phyloP scores from a whole-genome alignment of 2,797 vertebrate genomes.

The Pyrocephalus nanus region DNA sequence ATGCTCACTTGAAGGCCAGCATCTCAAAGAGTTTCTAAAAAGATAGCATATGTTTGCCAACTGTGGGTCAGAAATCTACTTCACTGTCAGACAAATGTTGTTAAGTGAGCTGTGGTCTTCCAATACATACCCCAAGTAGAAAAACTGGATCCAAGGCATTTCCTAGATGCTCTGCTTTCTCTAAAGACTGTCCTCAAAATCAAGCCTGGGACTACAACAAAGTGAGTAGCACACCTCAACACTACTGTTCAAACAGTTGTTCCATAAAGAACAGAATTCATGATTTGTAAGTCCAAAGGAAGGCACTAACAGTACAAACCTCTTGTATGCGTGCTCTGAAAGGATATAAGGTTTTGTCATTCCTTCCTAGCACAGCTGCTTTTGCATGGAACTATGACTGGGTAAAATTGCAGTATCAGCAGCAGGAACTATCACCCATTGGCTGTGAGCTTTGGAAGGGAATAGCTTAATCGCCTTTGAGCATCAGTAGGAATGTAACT shows the following conservation, averaged over 20 bases:
- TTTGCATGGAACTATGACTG: neutral
- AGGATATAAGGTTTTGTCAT: neutral
- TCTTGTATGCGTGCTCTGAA: neutral
- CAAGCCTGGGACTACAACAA: neutral
- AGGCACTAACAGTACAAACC: neutral
- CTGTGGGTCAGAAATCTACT: neutral
- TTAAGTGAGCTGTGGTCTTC: neutral
- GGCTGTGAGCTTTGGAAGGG: neutral
- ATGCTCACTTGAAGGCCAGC: neutral
- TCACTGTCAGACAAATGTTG: neutral
- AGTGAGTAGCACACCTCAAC: neutral
- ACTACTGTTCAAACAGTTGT: neutral
- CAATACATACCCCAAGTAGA: accelerated
- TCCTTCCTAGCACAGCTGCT: neutral
- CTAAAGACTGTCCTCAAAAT: neutral
- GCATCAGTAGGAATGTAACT: neutral
- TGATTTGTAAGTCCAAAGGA: neutral
- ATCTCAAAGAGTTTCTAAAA: neutral
- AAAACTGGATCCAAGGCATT: neutral
- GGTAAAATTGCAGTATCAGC: neutral
- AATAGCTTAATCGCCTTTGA: neutral
- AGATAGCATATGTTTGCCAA: neutral
- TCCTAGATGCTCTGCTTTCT: neutral
- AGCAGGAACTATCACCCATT: neutral
- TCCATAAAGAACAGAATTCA: neutral